A percentile compares a stretch with the other conserved stretches of the same genome.
Conservation (phyloP, 2,888 invertebrate species). For the Drosophila pseudotalamancana region DNA sequence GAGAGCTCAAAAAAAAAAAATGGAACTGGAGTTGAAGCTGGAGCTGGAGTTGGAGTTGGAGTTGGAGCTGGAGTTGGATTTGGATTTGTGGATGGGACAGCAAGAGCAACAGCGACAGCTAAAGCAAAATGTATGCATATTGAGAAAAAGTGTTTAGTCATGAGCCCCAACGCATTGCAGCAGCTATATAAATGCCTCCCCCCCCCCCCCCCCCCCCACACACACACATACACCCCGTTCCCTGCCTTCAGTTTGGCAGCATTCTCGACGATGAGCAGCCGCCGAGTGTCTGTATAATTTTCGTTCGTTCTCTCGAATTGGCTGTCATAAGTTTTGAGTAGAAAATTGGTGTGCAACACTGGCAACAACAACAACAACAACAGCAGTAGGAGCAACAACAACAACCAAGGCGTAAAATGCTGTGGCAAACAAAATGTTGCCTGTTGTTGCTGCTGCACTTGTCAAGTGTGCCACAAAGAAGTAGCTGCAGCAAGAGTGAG, state of each 20-base stretch:
- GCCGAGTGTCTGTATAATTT: slow-evolving; percentile 76
- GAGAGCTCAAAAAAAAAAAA: slow-evolving; percentile 24
- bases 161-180: slow-evolving; percentile 20
- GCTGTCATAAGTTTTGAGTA: slow-evolving; percentile 81
- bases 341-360: slow-evolving; percentile 80
- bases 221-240: neutral
- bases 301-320: slow-evolving; percentile 80
- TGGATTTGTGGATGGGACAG: slow-evolving; percentile 33
- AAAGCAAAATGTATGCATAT: slow-evolving; percentile 8
- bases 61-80: slow-evolving; percentile 21
- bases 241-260: no score
- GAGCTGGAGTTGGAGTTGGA: slow-evolving; percentile 34
- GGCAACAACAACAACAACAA: slow-evolving; percentile 48
- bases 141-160: slow-evolving; percentile 51
- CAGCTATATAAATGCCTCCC: slow-evolving; percentile 20
- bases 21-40: slow-evolving; percentile 51
- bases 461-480: slow-evolving; percentile 58
- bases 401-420: slow-evolving; percentile 34
- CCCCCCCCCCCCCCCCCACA: neutral
- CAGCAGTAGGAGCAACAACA: slow-evolving; percentile 14
- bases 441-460: slow-evolving; percentile 28
- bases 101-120: slow-evolving; percentile 18
- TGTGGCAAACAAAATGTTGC: slow-evolving; percentile 20
- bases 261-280: slow-evolving; percentile 29
- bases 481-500: slow-evolving; percentile 10